Percentiles rank a stretch among this genome's conserved stretches.
Conservation (phyloP, 2,113 vertebrate genomes). For the Centropus unirufus region DNA sequence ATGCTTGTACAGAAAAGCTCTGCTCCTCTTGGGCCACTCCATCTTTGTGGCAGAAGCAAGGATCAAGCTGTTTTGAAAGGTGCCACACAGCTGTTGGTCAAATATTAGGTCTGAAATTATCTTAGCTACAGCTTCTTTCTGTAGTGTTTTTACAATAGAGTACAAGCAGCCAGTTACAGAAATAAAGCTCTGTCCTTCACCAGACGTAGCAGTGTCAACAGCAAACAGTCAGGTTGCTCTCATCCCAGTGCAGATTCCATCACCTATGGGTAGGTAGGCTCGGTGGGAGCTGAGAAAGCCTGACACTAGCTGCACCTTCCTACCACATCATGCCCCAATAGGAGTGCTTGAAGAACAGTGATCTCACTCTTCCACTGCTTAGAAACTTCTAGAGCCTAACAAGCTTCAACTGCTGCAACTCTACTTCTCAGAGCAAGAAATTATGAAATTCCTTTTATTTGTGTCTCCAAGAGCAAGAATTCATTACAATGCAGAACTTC, state of each 20-base stretch:
- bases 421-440: neutral
- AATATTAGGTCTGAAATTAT: neutral
- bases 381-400: neutral
- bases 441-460: neutral
- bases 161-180: neutral
- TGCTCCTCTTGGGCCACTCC: neutral
- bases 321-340: neutral
- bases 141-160: neutral
- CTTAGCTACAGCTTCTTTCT: neutral
- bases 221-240: neutral
- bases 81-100: neutral
- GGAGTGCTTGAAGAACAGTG: fast-evolving
- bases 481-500: neutral
- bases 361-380: neutral
- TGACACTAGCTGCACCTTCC: neutral
- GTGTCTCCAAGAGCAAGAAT: neutral
- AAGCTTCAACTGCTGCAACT: neutral
- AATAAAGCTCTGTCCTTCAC: neutral
- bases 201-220: fast-evolving
- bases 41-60: neutral
- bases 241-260: fast-evolving
- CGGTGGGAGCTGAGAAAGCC: neutral
- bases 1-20: neutral
- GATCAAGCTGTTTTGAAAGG: neutral
- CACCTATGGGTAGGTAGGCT: neutral